Percentiles rank a stretch among this genome's conserved stretches.
These are phyloP conservation scores for Azemiops feae DNA, from an alignment of 2,113 vertebrate genomes.

Conservation along the genomic window DNA sequence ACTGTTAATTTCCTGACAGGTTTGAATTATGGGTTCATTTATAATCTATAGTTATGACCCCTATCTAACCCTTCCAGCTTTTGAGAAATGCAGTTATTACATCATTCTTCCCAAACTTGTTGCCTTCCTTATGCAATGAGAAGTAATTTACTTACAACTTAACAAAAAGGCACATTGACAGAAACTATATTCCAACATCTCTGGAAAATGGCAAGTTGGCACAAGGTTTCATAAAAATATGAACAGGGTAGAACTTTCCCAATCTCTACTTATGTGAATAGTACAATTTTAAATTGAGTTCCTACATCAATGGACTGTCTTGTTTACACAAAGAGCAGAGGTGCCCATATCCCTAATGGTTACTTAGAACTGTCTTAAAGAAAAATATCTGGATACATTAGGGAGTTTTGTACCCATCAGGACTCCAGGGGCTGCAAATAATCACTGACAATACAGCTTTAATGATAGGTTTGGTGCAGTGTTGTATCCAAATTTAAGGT, in stretches of 20 bases:
- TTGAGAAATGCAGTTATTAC: not conserved
- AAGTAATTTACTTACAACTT: not conserved
- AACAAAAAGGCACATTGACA: not conserved
- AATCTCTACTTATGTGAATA: not conserved
- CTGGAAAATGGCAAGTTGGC: not conserved
- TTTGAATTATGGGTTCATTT: not conserved
- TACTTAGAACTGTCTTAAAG: not conserved
- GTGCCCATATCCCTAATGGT: not conserved
- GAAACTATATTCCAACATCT: not conserved
- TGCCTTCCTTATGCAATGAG: not conserved
- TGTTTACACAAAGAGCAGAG: not conserved
- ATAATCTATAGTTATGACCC: not conserved
- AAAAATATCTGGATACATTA: not conserved
- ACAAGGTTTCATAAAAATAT: not conserved
- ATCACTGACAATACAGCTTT: not conserved
- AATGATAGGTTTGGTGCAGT: not conserved
- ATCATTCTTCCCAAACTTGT: not conserved
- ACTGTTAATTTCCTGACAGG: not conserved
- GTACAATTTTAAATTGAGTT: not conserved
- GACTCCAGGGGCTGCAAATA: not conserved
- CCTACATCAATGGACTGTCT: not conserved
- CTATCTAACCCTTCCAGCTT: not conserved
- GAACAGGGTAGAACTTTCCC: not conserved
- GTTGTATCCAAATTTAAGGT: not conserved
- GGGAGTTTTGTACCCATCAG: not conserved